Conservation (phyloP, 1,140 invertebrate genomes). For the Portunus trituberculatus region DNA sequence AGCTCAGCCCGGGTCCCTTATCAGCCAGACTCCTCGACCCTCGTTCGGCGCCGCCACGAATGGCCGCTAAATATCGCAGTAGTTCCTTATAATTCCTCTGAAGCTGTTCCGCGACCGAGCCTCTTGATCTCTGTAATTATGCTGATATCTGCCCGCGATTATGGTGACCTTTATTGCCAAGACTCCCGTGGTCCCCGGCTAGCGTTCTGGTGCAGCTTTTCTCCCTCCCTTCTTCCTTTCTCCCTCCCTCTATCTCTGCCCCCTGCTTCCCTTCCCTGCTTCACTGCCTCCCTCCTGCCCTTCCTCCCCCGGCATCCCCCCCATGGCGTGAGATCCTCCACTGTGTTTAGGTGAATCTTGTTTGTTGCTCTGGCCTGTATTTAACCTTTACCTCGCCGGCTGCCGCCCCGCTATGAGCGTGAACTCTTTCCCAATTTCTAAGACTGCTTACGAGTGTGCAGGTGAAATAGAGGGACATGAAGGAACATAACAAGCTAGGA, state of each 20-base stretch:
- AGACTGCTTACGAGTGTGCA: no score
- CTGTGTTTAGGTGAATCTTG: not conserved
- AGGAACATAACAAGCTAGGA: not conserved
- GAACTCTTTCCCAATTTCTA: no score
- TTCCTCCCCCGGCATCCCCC: not conserved
- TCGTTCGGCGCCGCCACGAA: not conserved
- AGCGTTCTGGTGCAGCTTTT: not conserved
- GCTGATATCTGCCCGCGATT: not conserved
- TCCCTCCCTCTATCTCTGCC: not conserved
- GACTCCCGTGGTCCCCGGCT: not conserved
- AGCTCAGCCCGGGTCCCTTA: no score
- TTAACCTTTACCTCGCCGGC: no score
- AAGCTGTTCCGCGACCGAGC: not conserved
- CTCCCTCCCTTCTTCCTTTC: not conserved
- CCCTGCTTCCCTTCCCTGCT: not conserved
- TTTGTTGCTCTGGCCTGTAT: no score
- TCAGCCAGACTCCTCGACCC: no score
- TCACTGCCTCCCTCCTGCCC: not conserved
- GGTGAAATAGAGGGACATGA: not conserved
- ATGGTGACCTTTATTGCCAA: not conserved
- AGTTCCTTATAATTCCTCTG: not conserved
- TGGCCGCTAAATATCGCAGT: not conserved
- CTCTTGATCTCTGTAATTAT: not conserved
- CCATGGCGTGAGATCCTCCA: not conserved
- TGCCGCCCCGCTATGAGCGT: no score